A percentile compares a stretch with the other conserved stretches of the same genome.
Evolutionary conservation across 1,140 invertebrate species (phyloP).

Genomic region (Caerostris extrusa): DNA sequence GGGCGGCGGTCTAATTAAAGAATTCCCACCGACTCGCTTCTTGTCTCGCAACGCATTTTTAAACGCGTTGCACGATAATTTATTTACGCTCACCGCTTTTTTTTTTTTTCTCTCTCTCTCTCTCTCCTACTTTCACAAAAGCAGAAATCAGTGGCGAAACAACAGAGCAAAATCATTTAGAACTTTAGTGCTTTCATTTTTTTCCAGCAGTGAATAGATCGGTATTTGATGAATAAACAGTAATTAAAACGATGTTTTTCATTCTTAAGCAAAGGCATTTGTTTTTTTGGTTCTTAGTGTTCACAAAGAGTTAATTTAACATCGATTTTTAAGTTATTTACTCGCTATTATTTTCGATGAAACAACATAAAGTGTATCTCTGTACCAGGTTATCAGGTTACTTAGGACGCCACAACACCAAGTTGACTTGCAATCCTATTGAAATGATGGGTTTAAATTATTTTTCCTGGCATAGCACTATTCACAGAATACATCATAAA

Average conservation of each 20-base stretch:
- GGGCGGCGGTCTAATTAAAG: slow-evolving; percentile 68
- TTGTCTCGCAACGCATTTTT: neutral
- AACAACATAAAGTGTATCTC: too few relatives aligned
- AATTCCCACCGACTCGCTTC: neutral
- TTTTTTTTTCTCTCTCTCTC: neutral
- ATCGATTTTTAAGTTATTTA: too few relatives aligned
- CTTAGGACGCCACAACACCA: too few relatives aligned
- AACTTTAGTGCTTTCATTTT: neutral
- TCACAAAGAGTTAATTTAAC: too few relatives aligned
- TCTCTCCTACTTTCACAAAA: neutral
- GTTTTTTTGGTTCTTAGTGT: too few relatives aligned
- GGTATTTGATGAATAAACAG: neutral
- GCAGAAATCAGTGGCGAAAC: slow-evolving; percentile 6
- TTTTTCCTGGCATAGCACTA: too few relatives aligned
- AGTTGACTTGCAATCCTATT: too few relatives aligned
- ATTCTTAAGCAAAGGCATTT: too few relatives aligned
- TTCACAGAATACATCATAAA: too few relatives aligned
- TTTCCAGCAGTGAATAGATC: neutral
- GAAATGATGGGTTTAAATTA: too few relatives aligned
- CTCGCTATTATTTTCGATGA: too few relatives aligned
- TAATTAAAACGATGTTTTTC: neutral
- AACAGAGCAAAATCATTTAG: slow-evolving; percentile 17
- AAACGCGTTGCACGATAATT: slow-evolving; percentile 20
- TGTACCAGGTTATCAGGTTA: too few relatives aligned
- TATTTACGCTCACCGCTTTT: neutral